phyloP scores from a whole-genome alignment of 2,113 vertebrate species.

The Brienomyrus longianalis region DNA sequence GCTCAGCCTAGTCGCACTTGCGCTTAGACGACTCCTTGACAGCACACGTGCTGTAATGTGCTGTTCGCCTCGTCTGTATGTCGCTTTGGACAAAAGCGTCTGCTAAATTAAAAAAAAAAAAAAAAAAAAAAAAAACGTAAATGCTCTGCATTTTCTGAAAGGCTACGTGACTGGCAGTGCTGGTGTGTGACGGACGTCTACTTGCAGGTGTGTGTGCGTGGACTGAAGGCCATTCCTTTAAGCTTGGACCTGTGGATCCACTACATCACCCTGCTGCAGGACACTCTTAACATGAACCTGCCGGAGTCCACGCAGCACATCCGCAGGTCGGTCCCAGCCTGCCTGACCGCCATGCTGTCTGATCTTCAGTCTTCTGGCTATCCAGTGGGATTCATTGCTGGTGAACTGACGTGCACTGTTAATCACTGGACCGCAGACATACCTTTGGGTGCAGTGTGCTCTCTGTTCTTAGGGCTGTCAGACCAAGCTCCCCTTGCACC shows the following conservation, averaged over 20 bases:
- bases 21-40: not conserved
- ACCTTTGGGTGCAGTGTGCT: not conserved
- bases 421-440: not conserved
- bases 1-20: not conserved
- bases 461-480: not conserved
- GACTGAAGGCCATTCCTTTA: slow-evolving; percentile 67
- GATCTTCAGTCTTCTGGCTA: not conserved
- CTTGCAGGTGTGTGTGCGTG: slow-evolving; percentile 65
- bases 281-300: slow-evolving; percentile 65
- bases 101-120: not conserved
- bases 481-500: not conserved
- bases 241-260: slow-evolving; percentile 79
- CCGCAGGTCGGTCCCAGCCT: slow-evolving; percentile 53
- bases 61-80: not conserved
- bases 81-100: not conserved
- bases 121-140: not conserved
- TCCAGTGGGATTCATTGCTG: not conserved
- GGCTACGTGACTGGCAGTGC: not conserved
- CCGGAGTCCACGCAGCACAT: slow-evolving; percentile 61
- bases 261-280: slow-evolving; percentile 69
- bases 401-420: not conserved
- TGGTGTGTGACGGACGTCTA: not conserved
- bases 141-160: not conserved
- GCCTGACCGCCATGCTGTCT: not conserved
- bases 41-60: not conserved